Conservation (phyloP, 2,888 invertebrate genomes). For the Kryphioiulus occultus region DNA sequence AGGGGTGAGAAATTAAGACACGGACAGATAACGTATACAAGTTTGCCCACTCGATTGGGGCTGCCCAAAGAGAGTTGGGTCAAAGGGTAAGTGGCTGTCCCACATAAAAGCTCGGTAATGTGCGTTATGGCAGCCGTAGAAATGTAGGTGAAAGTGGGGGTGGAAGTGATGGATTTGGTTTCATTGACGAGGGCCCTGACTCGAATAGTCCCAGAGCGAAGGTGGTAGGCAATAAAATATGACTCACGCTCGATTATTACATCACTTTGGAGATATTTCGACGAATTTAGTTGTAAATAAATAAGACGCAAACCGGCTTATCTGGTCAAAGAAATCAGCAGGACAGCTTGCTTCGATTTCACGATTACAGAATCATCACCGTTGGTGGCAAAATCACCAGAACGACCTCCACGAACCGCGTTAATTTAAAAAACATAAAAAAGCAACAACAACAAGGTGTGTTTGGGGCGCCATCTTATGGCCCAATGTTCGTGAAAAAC, state of each 20-base stretch:
- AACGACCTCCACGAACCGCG: not conserved
- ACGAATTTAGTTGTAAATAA: not conserved
- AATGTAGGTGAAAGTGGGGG: constrained; percentile 17
- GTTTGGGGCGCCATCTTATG: not conserved
- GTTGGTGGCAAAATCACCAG: not conserved
- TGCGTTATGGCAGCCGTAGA: not conserved
- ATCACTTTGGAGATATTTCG: not conserved
- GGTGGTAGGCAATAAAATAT: not conserved
- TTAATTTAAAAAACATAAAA: not conserved
- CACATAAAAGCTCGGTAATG: not conserved
- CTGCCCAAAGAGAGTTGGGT: not conserved
- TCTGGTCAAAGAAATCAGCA: not conserved
- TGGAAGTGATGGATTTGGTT: constrained; percentile 2
- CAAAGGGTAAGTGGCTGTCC: not conserved
- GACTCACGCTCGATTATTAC: not conserved
- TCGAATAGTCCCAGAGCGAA: not conserved
- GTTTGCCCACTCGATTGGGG: not conserved
- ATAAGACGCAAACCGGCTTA: not conserved
- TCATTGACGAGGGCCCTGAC: constrained; percentile 23
- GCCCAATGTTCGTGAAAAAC: not conserved
- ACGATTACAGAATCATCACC: not conserved
- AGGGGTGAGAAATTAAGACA: not conserved
- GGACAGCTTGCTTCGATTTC: not conserved
- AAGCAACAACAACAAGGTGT: too few species aligned
- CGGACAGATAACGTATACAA: not conserved